Evolutionary conservation across 2,113 vertebrate species (phyloP), one percentile per base, ranked within the genome.

Genomic region (Tiliqua scincoides): DNA sequence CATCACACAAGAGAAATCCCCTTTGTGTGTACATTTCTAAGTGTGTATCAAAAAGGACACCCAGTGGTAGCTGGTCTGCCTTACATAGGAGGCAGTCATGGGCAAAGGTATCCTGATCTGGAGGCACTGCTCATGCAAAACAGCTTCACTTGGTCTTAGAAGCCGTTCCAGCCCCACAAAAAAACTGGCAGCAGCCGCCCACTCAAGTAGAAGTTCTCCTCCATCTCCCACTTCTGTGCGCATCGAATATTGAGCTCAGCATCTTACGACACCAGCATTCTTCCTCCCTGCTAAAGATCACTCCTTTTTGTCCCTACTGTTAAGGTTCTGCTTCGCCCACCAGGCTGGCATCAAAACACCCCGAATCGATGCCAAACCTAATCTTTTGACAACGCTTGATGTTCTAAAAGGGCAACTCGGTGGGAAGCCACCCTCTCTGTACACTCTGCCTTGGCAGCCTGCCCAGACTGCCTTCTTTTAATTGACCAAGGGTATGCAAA

Each of bases 341-440:
- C 61, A 87, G 75, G 48, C 15, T 76, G 74, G 43, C n/a, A 92
- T 88, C 71, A 79, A 70, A 79, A 80, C 54, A 78, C 48, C 32
- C 5, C 84, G 32, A 65, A 0, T 3, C 3, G 75, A 27, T 17
- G 3, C 62, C 1, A 0, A 91, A 35, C 10, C 6, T 75, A 57
- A 88, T 89, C 57, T 87, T 82, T 40, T 43, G 71, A 67, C 4
- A 87, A 77, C 79, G 43, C 2, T 25, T 48, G 4, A 40, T 86
- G 21, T 81, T 91, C 86, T 84, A 48, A 85, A 89, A 89, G 0
- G 30, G 59, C 6, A 89, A 67, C 30, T 85, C 2, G 3, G n/a
- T 40, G 7, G 32, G 2, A 87, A 78, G 73, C 6, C 2, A 68
- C 59, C 1, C 18, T 79, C n/a, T 57, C 0, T 23, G 2, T 78